Evolutionary conservation across 2,113 vertebrate species (phyloP).

Genomic region (Eulacestoma nigropectus): DNA sequence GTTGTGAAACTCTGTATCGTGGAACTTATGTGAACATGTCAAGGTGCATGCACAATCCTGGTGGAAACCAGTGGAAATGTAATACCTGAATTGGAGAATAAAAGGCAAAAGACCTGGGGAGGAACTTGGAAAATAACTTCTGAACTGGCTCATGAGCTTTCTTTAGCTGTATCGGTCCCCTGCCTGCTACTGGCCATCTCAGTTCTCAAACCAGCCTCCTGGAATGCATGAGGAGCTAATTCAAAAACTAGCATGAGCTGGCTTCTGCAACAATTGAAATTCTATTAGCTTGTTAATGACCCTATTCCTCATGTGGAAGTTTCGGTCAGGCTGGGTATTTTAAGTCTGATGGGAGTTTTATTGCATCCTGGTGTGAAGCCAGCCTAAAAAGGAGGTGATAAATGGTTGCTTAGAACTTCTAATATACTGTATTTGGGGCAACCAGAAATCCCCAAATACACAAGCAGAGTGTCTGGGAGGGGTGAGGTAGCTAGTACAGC

Average conservation of each 20-base stretch:
- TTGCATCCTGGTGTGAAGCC: neutral
- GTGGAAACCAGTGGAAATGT: slow-evolving; percentile 68
- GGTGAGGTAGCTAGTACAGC: neutral
- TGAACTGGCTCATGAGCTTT: slow-evolving; percentile 59
- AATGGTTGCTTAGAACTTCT: neutral
- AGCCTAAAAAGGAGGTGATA: neutral
- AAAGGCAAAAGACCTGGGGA: slow-evolving; percentile 72
- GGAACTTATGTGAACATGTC: slow-evolving; percentile 83
- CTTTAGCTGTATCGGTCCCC: slow-evolving; percentile 16
- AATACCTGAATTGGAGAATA: slow-evolving; percentile 77
- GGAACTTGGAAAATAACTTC: slow-evolving; percentile 59
- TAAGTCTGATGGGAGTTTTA: neutral
- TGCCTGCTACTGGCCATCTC: neutral
- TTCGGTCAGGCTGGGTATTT: neutral
- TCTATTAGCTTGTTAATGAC: neutral
- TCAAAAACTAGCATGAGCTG: neutral
- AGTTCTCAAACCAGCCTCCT: neutral
- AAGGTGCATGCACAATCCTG: slow-evolving; percentile 84
- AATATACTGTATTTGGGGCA: neutral
- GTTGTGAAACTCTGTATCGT: slow-evolving; percentile 80
- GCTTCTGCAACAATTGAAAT: neutral
- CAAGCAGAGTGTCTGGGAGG: neutral
- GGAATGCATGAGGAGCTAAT: neutral
- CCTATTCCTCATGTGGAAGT: rapidly evolving
- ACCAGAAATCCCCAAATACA: neutral